These are phyloP conservation scores for Phalacrocorax brasilianus DNA, from an alignment of 2,113 vertebrate species.

Conservation along the genomic window DNA sequence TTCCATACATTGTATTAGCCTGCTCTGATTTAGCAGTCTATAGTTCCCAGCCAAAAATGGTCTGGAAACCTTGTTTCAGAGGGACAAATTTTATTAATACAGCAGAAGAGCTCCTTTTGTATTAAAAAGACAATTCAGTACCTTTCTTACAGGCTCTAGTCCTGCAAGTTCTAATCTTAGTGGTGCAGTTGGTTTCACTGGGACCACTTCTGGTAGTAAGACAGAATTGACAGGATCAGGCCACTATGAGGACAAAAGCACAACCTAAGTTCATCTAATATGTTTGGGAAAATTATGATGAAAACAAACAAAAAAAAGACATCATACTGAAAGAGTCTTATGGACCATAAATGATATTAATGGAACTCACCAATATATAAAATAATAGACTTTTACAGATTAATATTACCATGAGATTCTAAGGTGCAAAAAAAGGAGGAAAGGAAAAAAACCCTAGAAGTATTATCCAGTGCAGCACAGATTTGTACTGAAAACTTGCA, in stretches of 20 bases:
- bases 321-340: conserved; percentile 45
- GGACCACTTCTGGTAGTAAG: background rate
- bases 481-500: conserved; percentile 81
- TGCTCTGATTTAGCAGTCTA: background rate
- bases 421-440: conserved; percentile 64
- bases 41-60: background rate
- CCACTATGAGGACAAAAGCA: conserved; percentile 17
- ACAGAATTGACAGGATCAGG: background rate
- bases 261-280: background rate
- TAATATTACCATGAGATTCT: conserved; percentile 66
- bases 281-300: background rate
- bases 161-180: background rate
- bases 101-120: background rate
- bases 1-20: background rate
- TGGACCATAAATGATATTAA: conserved; percentile 37
- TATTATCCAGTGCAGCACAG: conserved; percentile 82
- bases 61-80: background rate
- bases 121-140: background rate
- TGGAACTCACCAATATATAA: conserved; percentile 69
- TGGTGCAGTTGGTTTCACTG: background rate
- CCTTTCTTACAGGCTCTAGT: background rate
- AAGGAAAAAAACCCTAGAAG: conserved; percentile 21
- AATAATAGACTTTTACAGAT: conserved; percentile 69
- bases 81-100: background rate
- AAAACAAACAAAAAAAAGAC: conserved; percentile 6